Evolutionary conservation across 2,113 vertebrate genomes (phyloP).

Genomic region (Illadopsis cleaveri): DNA sequence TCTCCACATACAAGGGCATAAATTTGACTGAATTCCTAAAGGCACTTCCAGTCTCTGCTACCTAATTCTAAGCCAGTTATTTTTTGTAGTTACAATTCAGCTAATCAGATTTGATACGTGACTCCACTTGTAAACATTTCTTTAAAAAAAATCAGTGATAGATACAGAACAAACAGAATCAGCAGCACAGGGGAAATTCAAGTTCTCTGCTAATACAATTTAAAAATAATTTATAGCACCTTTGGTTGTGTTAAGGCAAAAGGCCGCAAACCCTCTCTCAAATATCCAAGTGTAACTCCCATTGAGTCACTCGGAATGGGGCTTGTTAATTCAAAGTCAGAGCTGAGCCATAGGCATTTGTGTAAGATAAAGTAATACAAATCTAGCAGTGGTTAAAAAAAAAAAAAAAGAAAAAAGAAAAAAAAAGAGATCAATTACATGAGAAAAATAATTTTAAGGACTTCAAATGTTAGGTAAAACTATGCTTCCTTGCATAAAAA

Average conservation of each 20-base stretch:
- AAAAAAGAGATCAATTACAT: neutral
- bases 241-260: neutral
- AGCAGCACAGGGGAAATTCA: neutral
- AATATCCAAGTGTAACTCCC: neutral
- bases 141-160: neutral
- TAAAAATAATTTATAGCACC: neutral
- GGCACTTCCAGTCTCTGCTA: slow-evolving; percentile 4
- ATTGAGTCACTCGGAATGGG: neutral
- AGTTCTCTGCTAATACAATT: neutral
- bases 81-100: neutral
- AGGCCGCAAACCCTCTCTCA: neutral
- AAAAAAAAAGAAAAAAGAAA: neutral
- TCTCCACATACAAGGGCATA: neutral
- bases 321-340: neutral
- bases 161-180: neutral
- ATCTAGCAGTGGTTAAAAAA: neutral
- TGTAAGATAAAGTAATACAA: neutral
- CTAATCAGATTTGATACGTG: neutral
- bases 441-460: neutral
- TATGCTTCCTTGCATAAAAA: neutral
- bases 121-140: neutral
- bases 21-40: slow-evolving; percentile 36
- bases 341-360: neutral
- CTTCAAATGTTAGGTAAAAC: neutral
- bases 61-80: neutral